Base-by-base conservation (phyloP, 2,888 invertebrate species). In the Blomia tropicalis region DNA sequence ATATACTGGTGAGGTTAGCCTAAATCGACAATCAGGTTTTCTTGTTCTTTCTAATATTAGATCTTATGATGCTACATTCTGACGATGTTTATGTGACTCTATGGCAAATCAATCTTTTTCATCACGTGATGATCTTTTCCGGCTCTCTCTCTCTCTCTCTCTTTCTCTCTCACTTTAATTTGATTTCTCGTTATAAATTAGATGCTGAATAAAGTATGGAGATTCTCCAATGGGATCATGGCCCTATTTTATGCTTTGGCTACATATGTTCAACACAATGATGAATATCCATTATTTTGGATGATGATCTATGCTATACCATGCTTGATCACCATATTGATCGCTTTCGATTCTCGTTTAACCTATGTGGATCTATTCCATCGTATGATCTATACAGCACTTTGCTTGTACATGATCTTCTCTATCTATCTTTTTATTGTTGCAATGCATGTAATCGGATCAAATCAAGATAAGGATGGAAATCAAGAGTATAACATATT, bases 261-360 rank as follows among this genome's bases (percentile, higher is more conserved):
- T 17, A 53, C 63, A 7, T 51, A 47, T 60, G 63, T 63, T 2
- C 63, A 63, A 30, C 63, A 63, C 29, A 63, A 63, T 32, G 63
- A 63, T 43, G 47, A 43, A 1, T 43, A 53, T 41, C 22, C 62
- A 19, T 11, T 47, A 4, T 51, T 63, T n/a, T 63, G 63, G 63
- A 62, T 47, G 11, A 17, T 19, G 25, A 36, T 63, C 25, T 63
- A 63, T 25, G 19, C 53, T 5, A 17, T 63, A 17, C 63, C 63
- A 17, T 23, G 30, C n/a, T 19, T 62, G n/a, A 53, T 60, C 19
- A 44, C 51, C 17, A 30, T 62, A 3, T 31, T 29, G 19, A 31
- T 36, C 11, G 29, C 23, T n/a, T 14, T 56, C 23, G 56, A 56
- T 25, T 22, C 47, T 4, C 36, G 62, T 23, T 11, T 51, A 4